Evolutionary conservation across 1,140 invertebrate genomes (phyloP), one percentile per base, ranked within the genome.

Genomic region (Nebria ingens): DNA sequence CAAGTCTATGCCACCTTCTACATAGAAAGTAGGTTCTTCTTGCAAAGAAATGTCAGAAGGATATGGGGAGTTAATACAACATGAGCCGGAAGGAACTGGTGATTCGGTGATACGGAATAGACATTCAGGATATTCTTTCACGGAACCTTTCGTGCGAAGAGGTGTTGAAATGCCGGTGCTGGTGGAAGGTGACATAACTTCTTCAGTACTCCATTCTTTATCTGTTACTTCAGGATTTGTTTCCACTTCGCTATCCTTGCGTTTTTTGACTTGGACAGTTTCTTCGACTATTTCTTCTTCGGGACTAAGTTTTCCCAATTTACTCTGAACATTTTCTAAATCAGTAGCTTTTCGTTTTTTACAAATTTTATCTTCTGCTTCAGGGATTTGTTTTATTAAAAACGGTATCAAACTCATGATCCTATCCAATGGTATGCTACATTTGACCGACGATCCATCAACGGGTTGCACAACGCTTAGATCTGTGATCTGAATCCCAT

Each of bases 21-120:
- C 40, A 17, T 45, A 45, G 15, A 45, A 45, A 9, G 40, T 45
- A 11, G 40, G 40, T 45, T 45, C 40, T 45, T 45, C 40, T 17
- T 11, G 40, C 6, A 45, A 17, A 4, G 40, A 45, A 45, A 45
- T 45, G 17, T 45, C 40, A 4, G 40, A 45, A 9, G 40, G 40
- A 45, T 45, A 45, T 4, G 40, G 40, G 4, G 40, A 45, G 15
- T 17, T 45, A 17, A 45, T 11, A 17, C 6, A 45, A 45, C 40
- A 45, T 17, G 40, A 45, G 3, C 9, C 6, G 40, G 15, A 11
- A 9, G 6, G 6, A 6, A 34, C 25, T 6, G 25, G 25, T 34
- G 25, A 34, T 34, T 34, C 25, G n/a, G 25, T 34, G 25, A 34
- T 34, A 34, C 25, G 6, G 25, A 34, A 34, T 17, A 45, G 17